Percentiles rank a stretch among this genome's conserved stretches.
Conservation (phyloP, 2,888 invertebrate genomes). For the Petrolisthes manimaculis region DNA sequence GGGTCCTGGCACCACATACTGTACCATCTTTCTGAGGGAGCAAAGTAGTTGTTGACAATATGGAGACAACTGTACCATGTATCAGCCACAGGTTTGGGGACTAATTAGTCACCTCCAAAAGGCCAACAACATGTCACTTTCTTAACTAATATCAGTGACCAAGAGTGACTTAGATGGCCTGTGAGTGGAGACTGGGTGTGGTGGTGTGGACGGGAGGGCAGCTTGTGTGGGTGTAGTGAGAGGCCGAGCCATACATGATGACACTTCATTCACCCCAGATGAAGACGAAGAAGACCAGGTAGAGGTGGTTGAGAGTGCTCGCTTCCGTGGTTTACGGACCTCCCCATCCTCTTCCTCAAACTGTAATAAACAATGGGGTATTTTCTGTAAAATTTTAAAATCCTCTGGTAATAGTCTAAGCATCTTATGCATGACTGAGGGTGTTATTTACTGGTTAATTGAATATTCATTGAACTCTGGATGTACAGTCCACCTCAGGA, state of each 20-base stretch:
- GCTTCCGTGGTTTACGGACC: conserved; percentile 50
- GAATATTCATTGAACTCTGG: no score
- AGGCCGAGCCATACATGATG: conserved; percentile 51
- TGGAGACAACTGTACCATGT: no score
- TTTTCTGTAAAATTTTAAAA: neutral
- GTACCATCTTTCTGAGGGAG: no score
- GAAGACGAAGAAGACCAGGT: conserved; percentile 49
- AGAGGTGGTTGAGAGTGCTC: conserved; percentile 52
- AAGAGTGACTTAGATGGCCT: conserved; percentile 15
- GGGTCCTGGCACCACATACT: no score
- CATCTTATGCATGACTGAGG: no score
- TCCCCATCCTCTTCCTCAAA: conserved; percentile 63
- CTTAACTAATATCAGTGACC: conserved; percentile 43
- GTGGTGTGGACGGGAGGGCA: conserved; percentile 17
- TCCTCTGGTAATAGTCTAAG: neutral
- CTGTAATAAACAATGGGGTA: conserved; percentile 8
- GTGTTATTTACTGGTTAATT: no score
- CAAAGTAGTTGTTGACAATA: no score
- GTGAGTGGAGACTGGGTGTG: conserved; percentile 2
- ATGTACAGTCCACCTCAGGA: no score
- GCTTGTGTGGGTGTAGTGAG: conserved; percentile 52
- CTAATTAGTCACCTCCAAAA: no score
- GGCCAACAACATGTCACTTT: no score
- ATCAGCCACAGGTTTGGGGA: no score
- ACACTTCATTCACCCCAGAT: conserved; percentile 28